phyloP scores from a whole-genome alignment of 2,113 vertebrate species.

The Mola mola region DNA sequence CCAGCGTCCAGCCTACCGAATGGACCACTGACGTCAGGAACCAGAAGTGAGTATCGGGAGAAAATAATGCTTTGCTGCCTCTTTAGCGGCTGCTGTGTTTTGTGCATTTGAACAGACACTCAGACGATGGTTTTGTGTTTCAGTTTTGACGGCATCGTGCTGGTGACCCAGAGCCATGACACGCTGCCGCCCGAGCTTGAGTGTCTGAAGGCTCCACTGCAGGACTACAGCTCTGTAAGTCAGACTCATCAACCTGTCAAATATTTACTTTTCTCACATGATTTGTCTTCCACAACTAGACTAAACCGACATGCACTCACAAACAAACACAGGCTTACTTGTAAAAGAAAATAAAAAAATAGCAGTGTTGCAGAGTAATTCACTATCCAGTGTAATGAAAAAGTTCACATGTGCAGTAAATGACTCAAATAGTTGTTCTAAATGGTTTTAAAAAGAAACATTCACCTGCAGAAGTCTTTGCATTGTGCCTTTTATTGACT shows the following conservation, averaged over 20 bases:
- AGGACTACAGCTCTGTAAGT: slow-evolving; percentile 80
- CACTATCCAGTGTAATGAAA: too few species aligned
- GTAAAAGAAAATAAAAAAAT: too few species aligned
- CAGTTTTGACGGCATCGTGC: slow-evolving; percentile 82
- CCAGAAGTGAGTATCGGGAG: slow-evolving; percentile 74
- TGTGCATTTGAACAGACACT: neutral
- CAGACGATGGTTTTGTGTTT: neutral
- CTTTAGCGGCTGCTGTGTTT: neutral
- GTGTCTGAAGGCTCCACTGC: slow-evolving; percentile 73
- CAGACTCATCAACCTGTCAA: too few species aligned
- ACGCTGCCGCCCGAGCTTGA: slow-evolving; percentile 72
- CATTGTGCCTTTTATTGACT: too few species aligned
- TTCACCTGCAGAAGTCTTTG: too few species aligned
- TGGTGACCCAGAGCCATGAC: slow-evolving; percentile 76
- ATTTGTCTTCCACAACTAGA: neutral
- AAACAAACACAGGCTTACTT: too few species aligned
- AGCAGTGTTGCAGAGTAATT: too few species aligned
- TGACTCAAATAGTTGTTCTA: too few species aligned
- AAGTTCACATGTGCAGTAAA: too few species aligned
- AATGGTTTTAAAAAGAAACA: too few species aligned
- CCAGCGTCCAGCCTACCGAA: slow-evolving; percentile 76
- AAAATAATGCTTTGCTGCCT: too few species aligned
- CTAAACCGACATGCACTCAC: neutral
- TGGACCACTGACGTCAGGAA: slow-evolving; percentile 77
- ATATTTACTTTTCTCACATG: too few species aligned